Evolutionary conservation across 2,888 invertebrate species (phyloP), one percentile per base, ranked within the genome.

Genomic region (Eristalis pertinax): DNA sequence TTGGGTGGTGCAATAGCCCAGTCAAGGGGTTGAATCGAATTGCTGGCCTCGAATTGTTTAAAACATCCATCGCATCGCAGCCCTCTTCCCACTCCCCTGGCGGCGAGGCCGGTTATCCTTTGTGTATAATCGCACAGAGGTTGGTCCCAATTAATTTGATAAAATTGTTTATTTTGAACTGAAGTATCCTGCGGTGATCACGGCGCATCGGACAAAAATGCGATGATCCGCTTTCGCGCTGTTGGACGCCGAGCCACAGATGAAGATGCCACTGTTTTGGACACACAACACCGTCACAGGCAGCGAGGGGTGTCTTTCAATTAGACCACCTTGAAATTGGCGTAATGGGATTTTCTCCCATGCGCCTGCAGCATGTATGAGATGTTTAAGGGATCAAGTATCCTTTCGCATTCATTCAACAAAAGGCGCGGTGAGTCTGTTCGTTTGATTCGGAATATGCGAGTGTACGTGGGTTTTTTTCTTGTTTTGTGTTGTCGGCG

Each of bases 301-400:
- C 32, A 60, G 24, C 15, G 32, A 69, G 38, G 38, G 43, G 76
- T 68, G 70, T 15, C 62, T 80, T 75, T 80, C 80, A 80, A 80
- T 84, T 76, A 84, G 84, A 84, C 84, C 84, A 84, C 84, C 84
- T 84, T 84, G 84, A 84, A 84, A 84, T 80, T 80, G 84, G 63
- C 73, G 74, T 84, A 80, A 84, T 84, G 70, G 80, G 84, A 84
- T 84, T 84, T 84, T 75, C 75, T 84, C 72, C 56, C 65, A 84
- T 74, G 38, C 63, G 32, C 68, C 32, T 32, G 32, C 32, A 32
- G 78, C 73, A 78, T 72, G 70, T 64, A 76, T 70, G 80, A 80
- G 41, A 76, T 84, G 70, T 84, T 84, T 84, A 84, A 80, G 24
- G 80, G 80, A 79, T 84, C 84, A 84, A 80, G 75, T 84, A 84